phyloP scores from a whole-genome alignment of 2,888 invertebrate species.

The Cyclophora punctaria region DNA sequence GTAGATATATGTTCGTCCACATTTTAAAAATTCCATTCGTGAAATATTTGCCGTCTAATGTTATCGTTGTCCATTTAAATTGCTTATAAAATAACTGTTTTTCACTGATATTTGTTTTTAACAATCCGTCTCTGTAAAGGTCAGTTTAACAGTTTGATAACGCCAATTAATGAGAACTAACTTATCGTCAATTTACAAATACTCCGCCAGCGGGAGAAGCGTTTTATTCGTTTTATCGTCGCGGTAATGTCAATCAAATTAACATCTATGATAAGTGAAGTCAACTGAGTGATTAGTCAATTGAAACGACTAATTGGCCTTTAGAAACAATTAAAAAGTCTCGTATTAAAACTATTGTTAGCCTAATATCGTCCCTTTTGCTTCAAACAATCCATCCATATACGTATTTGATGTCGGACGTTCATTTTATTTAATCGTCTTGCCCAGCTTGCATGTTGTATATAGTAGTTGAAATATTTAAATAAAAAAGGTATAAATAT shows the following conservation, averaged over 20 bases:
- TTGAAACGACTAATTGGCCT: slow-evolving; percentile 43
- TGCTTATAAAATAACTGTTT: slow-evolving; percentile 33
- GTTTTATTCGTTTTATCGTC: no score
- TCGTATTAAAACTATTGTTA: slow-evolving; percentile 28
- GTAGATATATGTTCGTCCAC: slow-evolving; percentile 70
- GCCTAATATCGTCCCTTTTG: slow-evolving; percentile 54
- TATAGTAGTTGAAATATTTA: slow-evolving; percentile 38
- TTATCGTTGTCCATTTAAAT: slow-evolving; percentile 60
- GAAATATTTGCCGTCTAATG: slow-evolving; percentile 63
- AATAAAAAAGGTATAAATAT: slow-evolving; percentile 33
- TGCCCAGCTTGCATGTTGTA: slow-evolving; percentile 70
- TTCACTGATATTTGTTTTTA: slow-evolving; percentile 33
- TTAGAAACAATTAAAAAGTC: slow-evolving; percentile 37
- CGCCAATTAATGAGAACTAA: slow-evolving; percentile 16
- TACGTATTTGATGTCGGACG: slow-evolving; percentile 48
- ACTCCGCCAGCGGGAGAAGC: no score
- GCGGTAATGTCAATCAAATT: no score
- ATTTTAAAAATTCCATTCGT: slow-evolving; percentile 54
- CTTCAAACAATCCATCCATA: slow-evolving; percentile 66
- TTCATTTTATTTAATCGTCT: slow-evolving; percentile 58
- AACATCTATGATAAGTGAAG: no score
- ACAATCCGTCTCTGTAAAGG: slow-evolving; percentile 35
- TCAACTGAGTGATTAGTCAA: slow-evolving; percentile 34
- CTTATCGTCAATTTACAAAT: slow-evolving; percentile 13
- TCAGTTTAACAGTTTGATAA: slow-evolving; percentile 22